Base-by-base conservation (phyloP, 2,113 vertebrate species). In the Diglossa brunneiventris region DNA sequence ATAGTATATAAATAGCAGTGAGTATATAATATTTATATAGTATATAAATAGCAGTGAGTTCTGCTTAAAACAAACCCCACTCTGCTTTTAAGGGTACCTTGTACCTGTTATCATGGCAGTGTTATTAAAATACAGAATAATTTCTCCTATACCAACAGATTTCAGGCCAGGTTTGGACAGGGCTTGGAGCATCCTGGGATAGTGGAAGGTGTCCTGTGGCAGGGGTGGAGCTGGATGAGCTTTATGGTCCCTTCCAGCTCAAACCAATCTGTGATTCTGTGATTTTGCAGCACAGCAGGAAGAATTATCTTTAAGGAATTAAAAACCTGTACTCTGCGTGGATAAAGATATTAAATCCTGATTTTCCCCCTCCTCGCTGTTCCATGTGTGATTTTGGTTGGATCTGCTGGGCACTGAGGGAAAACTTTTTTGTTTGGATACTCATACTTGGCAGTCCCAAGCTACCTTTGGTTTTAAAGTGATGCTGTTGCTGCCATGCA, bases 91-190 rank as follows among this genome's bases (percentile, higher is more conserved):
- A 63, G 28, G 44, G 11, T 78, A 3, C 0, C 55, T 41, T 42
- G 26, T 31, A 30, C 33, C 53, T 64, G 44, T 49, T 86, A 1
- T 5, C 46, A 14, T 12, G 42, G 13, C 58, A 55, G 3, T 24
- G 22, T 47, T 22, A 22, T 46, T 47, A 22, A 22, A 22, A 47
- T 47, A 22, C 46, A 47, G 46, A 22, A 22, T 22, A 64, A 5
- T 53, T 92, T 90, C 66, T 69, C 35, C 33, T 49, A 0, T 14
- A 22, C 26, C 53, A 62, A 9, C 35, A 30, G 28, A n/a, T 62
- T 23, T n/a, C 12, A 76, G 63, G 41, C 41, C 15, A 5, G 26
- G 30, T 8, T 8, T 55, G 41, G 30, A 22, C 0, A 0, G 35
- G 47, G 26, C 49, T 69, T 69, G 70, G 63, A 47, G 41, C 15